Percentiles rank a stretch among this genome's conserved stretches.
phyloP scores from a whole-genome alignment of 2,888 invertebrate genomes.

The Molorchus minor region DNA sequence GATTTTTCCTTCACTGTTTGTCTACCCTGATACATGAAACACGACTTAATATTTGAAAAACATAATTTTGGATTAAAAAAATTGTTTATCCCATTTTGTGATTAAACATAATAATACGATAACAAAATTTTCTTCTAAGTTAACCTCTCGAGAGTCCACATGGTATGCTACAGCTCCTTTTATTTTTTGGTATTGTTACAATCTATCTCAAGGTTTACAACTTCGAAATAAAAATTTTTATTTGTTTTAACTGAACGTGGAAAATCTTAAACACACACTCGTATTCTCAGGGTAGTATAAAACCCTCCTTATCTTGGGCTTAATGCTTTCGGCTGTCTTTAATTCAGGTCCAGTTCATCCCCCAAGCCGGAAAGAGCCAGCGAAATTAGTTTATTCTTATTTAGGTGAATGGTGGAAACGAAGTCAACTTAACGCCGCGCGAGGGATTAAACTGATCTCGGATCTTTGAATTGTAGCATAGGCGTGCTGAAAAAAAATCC shows the following conservation, averaged over 20 bases:
- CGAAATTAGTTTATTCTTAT: constrained; percentile 42
- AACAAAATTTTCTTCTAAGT: too few species aligned
- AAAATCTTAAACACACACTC: constrained; percentile 31
- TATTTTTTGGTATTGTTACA: constrained; percentile 15
- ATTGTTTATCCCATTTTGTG: too few species aligned
- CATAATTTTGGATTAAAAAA: too few species aligned
- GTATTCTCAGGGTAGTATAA: constrained; percentile 24
- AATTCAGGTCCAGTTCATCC: constrained; percentile 37
- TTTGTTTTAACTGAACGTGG: constrained; percentile 16
- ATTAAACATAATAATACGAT: too few species aligned
- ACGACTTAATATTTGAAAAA: too few species aligned
- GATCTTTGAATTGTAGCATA: constrained; percentile 29
- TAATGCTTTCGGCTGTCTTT: constrained; percentile 28
- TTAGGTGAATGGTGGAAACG: constrained; percentile 37
- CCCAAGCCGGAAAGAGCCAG: constrained; percentile 20
- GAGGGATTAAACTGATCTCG: constrained; percentile 33
- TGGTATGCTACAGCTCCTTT: constrained; percentile 8
- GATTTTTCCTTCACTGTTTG: too few species aligned
- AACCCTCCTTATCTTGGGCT: constrained; percentile 28
- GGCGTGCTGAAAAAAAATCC: constrained; percentile 4
- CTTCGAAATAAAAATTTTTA: constrained; percentile 26
- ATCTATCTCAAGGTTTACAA: constrained; percentile 26
- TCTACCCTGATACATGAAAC: too few species aligned
- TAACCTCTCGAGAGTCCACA: too few species aligned
- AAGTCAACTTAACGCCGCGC: constrained; percentile 35